phyloP scores from a whole-genome alignment of 2,888 invertebrate species.

The Adelognathus sp. region DNA sequence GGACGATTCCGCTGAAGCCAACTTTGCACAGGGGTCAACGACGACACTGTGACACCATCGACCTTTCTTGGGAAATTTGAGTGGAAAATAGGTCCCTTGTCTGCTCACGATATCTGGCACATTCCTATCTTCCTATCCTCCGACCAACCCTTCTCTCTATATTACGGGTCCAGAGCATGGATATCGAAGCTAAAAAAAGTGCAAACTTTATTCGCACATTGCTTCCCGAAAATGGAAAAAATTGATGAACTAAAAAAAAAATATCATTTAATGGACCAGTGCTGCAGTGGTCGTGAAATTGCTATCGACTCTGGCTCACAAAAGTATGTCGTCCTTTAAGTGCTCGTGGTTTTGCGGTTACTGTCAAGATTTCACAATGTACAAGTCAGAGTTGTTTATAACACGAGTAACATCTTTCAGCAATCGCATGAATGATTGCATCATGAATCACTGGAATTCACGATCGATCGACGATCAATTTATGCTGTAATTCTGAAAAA shows the following conservation, averaged over 20 bases:
- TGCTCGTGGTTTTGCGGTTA: not conserved
- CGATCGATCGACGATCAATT: too few species aligned
- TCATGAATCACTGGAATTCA: too few species aligned
- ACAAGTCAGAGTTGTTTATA: too few species aligned
- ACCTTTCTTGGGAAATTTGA: constrained; percentile 30
- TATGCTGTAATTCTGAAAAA: too few species aligned
- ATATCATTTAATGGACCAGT: not conserved
- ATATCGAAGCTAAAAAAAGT: too few species aligned
- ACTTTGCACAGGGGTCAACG: not conserved
- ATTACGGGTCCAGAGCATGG: too few species aligned
- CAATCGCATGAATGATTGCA: too few species aligned
- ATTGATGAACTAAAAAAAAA: not conserved
- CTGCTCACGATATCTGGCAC: not conserved
- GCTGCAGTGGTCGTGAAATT: not conserved
- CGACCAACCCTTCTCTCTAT: too few species aligned
- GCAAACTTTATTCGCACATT: too few species aligned
- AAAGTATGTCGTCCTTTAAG: not conserved
- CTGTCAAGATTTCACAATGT: too few species aligned
- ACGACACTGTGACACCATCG: not conserved
- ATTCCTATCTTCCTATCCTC: not conserved
- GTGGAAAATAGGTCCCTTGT: constrained; percentile 8
- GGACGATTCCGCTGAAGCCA: not conserved
- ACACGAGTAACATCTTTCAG: too few species aligned
- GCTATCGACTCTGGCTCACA: not conserved
- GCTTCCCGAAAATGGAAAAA: too few species aligned